Evolutionary conservation across 2,888 invertebrate genomes (phyloP), one percentile per base, ranked within the genome.

Genomic region (Rhagonycha fulva): DNA sequence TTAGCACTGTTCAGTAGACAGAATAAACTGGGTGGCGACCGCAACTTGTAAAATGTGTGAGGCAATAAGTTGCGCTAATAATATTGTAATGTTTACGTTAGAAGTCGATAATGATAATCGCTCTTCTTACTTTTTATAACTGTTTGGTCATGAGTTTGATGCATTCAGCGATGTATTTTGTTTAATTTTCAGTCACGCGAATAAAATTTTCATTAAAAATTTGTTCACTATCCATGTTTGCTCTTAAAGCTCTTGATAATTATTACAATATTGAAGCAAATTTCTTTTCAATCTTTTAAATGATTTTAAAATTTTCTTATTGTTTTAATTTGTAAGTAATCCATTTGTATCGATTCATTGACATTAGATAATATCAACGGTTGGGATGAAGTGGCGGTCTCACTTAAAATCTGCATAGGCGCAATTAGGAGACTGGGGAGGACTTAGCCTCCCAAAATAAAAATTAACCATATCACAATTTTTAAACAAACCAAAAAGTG

Each of bases 1-100:
- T 73, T 76, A 11, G 62, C 19, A 62, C 62, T 81, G 80, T 79
- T 78, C 72, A 80, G 71, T 77, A 74, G 78, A 80, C 80, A 81
- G 80, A 79, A 80, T 81, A 81, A 80, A 80, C 83, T 81, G 81
- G 83, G 84, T 83, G 81, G 80, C 80, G 81, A 70, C 69, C 63
- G 47, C 24, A 71, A 66, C 72, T 47, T 84, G 85, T 83, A 84
- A 85, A 84, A 83, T 77, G 78, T 77, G 77, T 79, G 76, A 76
- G 72, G 82, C 81, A 82, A 82, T 81, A 83, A 83, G 84, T 84
- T 82, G 84, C 83, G 84, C 83, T 83, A 83, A 85, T 76, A 84
- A 83, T 83, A 82, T 82, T 73, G 76, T 76, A 76, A 76, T 72
- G 73, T 81, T 81, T 78, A 76, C 79, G 80, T 79, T 80, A 79